Base-by-base conservation (phyloP, 2,113 vertebrate genomes). In the Odocoileus virginianus region DNA sequence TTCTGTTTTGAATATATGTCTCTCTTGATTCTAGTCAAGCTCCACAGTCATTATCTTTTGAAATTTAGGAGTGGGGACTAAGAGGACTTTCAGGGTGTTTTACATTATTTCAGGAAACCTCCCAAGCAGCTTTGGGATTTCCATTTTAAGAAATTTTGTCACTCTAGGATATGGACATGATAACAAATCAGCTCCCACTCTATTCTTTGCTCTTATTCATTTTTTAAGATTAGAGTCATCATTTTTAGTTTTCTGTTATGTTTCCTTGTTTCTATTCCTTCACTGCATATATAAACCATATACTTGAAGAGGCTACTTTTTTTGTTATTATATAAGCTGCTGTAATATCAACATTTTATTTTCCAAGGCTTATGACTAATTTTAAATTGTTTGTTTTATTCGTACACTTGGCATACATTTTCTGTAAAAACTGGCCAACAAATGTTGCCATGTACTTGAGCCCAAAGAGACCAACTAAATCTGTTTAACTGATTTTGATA, bases 271-370 rank as follows among this genome's bases (percentile, higher is more conserved):
- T 94, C 50, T 30, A 9, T 84, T 86, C 30, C 86, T 98, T 98
- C 94, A 89, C 84, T 64, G 8, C 30, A 58, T 7, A 91, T 61
- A 92, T 92, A 94, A 92, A 94, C 89, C 79, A 5, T 27, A 25
- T 71, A 57, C 54, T 96, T 94, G 9, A 93, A 74, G 36, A 94
- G 30, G 79, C 74, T 95, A 54, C 40, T 86, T 97, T 95, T 79
- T 86, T 84, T 97, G 89, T 97, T 96, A 79, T 83, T 98, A 98
- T 54, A 89, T 97, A 98, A 61, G 87, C 5, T 89, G 23, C 96
- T 97, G 58, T 60, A n/a, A 54, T 93, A 95, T 54, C 36, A 94
- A 83, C 78, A 33, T 58, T 86, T 91, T 78, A 27, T 86, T 88
- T 94, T 79, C 57, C 79, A 61, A 45, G 91, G 23, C 28, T 97